Conservation (phyloP, 1,140 invertebrate species). For the Drosophila subobscura region DNA sequence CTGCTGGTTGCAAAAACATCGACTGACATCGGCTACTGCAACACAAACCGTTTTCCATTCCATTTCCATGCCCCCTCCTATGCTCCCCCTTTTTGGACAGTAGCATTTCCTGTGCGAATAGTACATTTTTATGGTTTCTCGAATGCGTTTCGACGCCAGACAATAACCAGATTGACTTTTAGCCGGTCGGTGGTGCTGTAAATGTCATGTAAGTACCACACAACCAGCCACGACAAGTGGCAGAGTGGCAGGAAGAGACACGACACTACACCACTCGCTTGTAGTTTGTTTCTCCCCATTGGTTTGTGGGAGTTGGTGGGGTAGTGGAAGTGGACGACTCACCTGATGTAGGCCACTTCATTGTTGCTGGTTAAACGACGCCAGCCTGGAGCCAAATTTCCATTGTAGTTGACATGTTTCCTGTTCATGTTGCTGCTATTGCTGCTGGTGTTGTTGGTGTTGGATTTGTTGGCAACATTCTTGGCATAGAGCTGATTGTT, state of each 20-base stretch:
- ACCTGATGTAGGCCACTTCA: slow-evolving; percentile 83
- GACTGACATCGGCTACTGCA: slow-evolving; percentile 60
- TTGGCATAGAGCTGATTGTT: slow-evolving; percentile 69
- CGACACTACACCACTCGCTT: too few species aligned
- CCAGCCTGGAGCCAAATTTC: slow-evolving; percentile 83
- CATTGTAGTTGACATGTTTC: slow-evolving; percentile 52
- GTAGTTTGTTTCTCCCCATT: too few species aligned
- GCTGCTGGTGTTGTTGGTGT: slow-evolving; percentile 32
- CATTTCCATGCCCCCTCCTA: not conserved
- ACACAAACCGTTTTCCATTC: slow-evolving; percentile 21
- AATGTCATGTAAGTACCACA: slow-evolving; percentile 66
- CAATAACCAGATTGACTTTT: slow-evolving; percentile 78
- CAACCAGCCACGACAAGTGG: not conserved
- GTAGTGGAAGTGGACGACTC: slow-evolving; percentile 37
- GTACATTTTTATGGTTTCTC: slow-evolving; percentile 74
- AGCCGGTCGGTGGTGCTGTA: slow-evolving; percentile 57
- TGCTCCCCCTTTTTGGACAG: slow-evolving; percentile 29
- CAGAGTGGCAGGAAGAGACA: slow-evolving; percentile 5
- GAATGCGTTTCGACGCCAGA: slow-evolving; percentile 53
- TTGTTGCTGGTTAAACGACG: slow-evolving; percentile 76
- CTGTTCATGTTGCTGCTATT: slow-evolving; percentile 31
- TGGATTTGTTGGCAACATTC: slow-evolving; percentile 66
- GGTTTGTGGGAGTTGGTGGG: not conserved
- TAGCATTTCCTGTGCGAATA: slow-evolving; percentile 67
- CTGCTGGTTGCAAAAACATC: slow-evolving; percentile 56